Evolutionary conservation across 2,888 invertebrate genomes (phyloP).

Genomic region (Erynnis tages): DNA sequence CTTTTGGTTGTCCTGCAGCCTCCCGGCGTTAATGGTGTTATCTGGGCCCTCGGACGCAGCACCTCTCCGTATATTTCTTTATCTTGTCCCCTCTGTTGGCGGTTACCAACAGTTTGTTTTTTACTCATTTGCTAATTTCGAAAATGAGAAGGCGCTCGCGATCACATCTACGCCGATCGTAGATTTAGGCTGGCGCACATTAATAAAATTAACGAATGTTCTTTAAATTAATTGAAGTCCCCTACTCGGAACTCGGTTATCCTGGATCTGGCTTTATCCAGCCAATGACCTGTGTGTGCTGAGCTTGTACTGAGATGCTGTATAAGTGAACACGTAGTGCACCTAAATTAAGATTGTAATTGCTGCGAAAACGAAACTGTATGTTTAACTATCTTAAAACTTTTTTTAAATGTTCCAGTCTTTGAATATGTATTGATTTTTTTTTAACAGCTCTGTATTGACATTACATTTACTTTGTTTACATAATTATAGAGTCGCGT

Average conservation of each 20-base stretch:
- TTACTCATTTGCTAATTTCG: slow-evolving; percentile 80
- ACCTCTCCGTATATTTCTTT: slow-evolving; percentile 81
- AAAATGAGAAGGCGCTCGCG: slow-evolving; percentile 76
- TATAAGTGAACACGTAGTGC: neutral
- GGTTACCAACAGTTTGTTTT: slow-evolving; percentile 67
- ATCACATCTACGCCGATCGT: slow-evolving; percentile 73
- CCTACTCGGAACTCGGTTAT: slow-evolving; percentile 67
- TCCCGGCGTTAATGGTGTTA: slow-evolving; percentile 80
- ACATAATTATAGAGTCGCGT: too few relatives aligned
- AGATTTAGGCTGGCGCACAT: slow-evolving; percentile 71
- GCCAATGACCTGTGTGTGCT: slow-evolving; percentile 22
- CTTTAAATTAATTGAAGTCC: slow-evolving; percentile 76
- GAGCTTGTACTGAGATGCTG: neutral
- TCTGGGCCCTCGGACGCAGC: slow-evolving; percentile 77
- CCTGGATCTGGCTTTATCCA: slow-evolving; percentile 48
- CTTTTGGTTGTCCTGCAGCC: slow-evolving; percentile 67
- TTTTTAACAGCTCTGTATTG: too few relatives aligned
- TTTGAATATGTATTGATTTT: too few relatives aligned
- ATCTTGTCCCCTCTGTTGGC: slow-evolving; percentile 77
- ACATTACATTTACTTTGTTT: too few relatives aligned
- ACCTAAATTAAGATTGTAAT: slow-evolving; percentile 3
- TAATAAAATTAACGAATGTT: slow-evolving; percentile 79
- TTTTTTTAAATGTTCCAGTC: too few relatives aligned
- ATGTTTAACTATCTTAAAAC: too few relatives aligned
- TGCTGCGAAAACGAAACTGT: too few relatives aligned